Evolutionary conservation across 2,888 invertebrate species (phyloP).

Genomic region (Sialis lutaria): DNA sequence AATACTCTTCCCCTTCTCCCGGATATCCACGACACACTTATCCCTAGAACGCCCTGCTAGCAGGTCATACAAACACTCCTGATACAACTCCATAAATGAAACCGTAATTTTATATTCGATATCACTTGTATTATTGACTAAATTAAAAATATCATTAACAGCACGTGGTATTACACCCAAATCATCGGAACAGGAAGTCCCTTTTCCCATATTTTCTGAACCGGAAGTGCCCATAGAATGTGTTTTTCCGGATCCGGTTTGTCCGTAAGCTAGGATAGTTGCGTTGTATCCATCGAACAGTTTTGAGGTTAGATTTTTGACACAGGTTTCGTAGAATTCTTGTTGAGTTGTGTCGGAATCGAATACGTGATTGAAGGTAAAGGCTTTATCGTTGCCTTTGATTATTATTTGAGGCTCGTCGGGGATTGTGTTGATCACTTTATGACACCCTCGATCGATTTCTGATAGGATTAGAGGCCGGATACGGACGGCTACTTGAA

Average conservation of each 20-base stretch:
- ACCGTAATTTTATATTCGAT: constrained; percentile 52
- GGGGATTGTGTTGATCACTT: constrained; percentile 47
- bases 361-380: constrained; percentile 75
- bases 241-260: constrained; percentile 90
- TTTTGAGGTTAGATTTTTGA: constrained; percentile 52
- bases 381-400: constrained; percentile 44
- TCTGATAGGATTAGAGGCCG: constrained; percentile 64
- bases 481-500: constrained; percentile 68
- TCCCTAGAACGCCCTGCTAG: constrained; percentile 48
- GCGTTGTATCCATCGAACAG: constrained; percentile 83
- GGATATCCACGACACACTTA: constrained; percentile 60
- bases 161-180: constrained; percentile 79
- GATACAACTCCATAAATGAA: constrained; percentile 79
- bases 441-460: constrained; percentile 52
- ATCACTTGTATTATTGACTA: constrained; percentile 38
- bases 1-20: constrained; percentile 55
- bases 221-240: constrained; percentile 83
- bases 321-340: constrained; percentile 54
- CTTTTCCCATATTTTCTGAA: constrained; percentile 39
- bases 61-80: constrained; percentile 76
- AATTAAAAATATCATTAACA: constrained; percentile 61
- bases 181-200: constrained; percentile 49
- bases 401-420: constrained; percentile 54
- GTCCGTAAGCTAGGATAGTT: constrained; percentile 87
- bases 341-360: constrained; percentile 47